A percentile compares a stretch with the other conserved stretches of the same genome.
Conservation (phyloP, 30 jellyfish, hydroid and myxozoan genomes). For the Cassiopea xamachana region DNA sequence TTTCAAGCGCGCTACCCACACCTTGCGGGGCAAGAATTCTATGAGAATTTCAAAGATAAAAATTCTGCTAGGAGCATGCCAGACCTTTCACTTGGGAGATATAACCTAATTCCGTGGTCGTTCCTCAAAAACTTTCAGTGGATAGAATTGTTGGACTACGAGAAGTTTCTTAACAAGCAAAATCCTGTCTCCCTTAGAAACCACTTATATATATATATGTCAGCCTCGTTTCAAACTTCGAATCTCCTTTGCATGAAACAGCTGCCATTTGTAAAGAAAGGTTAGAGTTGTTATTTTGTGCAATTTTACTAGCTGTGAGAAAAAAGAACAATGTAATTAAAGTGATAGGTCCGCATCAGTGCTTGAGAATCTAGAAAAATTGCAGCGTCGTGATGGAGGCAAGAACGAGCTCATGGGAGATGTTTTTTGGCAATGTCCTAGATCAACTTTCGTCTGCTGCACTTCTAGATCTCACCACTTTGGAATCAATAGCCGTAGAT, state of each 20-base stretch:
- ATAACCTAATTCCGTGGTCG: too few relatives aligned
- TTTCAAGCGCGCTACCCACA: too few relatives aligned
- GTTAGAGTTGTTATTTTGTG: background rate
- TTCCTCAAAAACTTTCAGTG: too few relatives aligned
- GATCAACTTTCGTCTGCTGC: slow-evolving; percentile 70
- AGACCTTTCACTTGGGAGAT: too few relatives aligned
- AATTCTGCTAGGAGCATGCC: too few relatives aligned
- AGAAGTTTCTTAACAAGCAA: too few relatives aligned
- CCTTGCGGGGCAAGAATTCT: too few relatives aligned
- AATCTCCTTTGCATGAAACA: background rate
- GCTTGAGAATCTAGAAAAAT: background rate
- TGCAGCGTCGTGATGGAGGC: slow-evolving; percentile 33
- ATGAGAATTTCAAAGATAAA: too few relatives aligned
- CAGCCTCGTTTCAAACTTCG: background rate
- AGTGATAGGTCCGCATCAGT: background rate
- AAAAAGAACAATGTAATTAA: background rate
- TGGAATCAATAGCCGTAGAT: slow-evolving; percentile 65
- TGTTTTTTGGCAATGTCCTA: slow-evolving; percentile 70
- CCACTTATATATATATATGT: too few relatives aligned
- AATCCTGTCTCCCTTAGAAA: too few relatives aligned
- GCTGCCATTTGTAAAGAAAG: background rate
- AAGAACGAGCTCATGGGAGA: slow-evolving; percentile 37
- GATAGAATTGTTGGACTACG: too few relatives aligned
- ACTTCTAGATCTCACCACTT: slow-evolving; percentile 53
- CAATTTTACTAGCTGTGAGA: background rate